Conservation (phyloP, 1,140 invertebrate species). For the Homarus americanus region DNA sequence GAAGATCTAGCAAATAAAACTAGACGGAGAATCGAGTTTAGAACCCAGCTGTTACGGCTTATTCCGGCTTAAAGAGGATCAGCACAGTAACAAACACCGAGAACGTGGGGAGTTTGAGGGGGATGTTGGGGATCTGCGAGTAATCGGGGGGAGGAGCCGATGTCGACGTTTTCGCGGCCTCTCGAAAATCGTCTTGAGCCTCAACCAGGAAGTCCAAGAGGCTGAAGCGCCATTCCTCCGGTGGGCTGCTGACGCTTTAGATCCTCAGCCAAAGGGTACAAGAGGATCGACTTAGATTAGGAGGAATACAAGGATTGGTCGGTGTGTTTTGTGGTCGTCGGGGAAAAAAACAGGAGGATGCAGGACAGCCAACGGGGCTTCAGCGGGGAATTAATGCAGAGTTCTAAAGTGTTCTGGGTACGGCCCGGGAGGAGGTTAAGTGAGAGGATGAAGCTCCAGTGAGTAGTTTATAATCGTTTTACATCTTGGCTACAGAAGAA, state of each 20-base stretch:
- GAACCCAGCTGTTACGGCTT: slow-evolving; percentile 22
- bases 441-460: no score
- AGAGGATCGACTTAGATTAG: not conserved
- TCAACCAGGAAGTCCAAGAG: not conserved
- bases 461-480: no score
- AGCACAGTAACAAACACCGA: not conserved
- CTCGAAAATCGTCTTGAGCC: not conserved
- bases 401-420: not conserved
- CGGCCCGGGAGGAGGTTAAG: no score
- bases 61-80: slow-evolving; percentile 15
- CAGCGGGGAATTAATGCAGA: not conserved
- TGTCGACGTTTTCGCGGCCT: not conserved
- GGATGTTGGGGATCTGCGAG: not conserved
- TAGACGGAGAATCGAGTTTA: not conserved
- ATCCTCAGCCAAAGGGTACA: not conserved
- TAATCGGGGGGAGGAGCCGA: not conserved
- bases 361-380: not conserved
- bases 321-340: not conserved
- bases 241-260: not conserved
- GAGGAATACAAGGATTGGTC: not conserved
- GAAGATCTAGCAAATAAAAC: not conserved
- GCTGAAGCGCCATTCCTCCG: not conserved
- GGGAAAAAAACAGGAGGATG: not conserved
- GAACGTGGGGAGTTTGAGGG: not conserved
- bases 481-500: no score